phyloP scores from a whole-genome alignment of 2,113 vertebrate genomes.

The Cepphus grylle region DNA sequence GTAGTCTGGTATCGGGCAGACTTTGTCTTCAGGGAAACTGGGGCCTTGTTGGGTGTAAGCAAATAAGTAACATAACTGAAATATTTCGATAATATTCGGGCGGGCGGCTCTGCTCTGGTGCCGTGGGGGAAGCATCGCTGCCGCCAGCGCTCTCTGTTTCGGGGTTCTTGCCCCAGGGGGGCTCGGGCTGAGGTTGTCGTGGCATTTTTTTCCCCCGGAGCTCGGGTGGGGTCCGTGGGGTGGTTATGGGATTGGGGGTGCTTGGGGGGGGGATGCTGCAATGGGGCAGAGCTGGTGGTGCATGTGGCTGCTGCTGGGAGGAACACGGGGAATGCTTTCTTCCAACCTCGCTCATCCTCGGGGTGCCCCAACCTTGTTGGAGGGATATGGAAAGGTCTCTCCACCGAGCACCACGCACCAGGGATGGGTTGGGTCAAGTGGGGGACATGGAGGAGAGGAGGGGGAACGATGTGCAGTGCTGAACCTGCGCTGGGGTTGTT shows the following conservation, averaged over 20 bases:
- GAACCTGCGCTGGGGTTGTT: background rate
- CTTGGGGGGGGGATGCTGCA: background rate
- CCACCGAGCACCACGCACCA: accelerated
- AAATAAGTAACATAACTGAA: background rate
- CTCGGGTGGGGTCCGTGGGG: background rate
- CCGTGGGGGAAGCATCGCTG: background rate
- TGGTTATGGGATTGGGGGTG: background rate
- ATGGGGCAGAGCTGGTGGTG: background rate
- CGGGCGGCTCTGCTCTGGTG: background rate
- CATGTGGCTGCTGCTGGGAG: background rate
- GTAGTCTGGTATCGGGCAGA: background rate
- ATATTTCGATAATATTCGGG: background rate
- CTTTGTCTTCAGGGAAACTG: background rate
- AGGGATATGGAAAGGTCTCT: background rate
- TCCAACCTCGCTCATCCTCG: accelerated
- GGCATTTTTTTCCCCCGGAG: accelerated
- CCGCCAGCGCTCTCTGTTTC: accelerated
- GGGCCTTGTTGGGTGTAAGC: background rate
- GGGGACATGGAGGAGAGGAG: background rate
- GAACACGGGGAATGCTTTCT: background rate
- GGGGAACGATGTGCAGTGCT: background rate
- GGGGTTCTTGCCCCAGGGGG: background rate
- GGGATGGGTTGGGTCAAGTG: background rate
- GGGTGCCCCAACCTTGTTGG: background rate
- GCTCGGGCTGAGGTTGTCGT: background rate